Conservation (phyloP, 2,888 invertebrate species). For the Drosophila longiperda region DNA sequence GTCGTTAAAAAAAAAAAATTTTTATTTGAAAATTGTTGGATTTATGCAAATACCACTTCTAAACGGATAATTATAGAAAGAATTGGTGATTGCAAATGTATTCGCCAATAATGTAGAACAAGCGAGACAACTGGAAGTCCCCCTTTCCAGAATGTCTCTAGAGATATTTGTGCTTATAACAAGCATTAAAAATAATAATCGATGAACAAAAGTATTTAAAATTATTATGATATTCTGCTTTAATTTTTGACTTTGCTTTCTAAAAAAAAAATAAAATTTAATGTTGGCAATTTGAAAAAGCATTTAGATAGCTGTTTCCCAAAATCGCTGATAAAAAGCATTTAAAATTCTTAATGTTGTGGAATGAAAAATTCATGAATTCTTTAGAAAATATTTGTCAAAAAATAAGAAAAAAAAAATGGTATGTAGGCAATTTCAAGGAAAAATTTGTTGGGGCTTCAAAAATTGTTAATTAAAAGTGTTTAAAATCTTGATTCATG, state of each 20-base stretch:
- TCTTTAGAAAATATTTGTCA: background rate
- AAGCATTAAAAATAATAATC: background rate
- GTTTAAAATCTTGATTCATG: background rate
- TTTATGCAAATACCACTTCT: constrained; percentile 48
- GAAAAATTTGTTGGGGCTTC: background rate
- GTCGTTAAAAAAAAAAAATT: constrained; percentile 59
- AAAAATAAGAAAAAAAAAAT: too few species aligned
- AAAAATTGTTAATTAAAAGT: background rate
- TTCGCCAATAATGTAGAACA: background rate
- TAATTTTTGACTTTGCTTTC: background rate
- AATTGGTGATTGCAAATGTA: background rate
- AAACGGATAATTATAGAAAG: constrained; percentile 49
- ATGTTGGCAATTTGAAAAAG: background rate
- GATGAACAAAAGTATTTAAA: background rate
- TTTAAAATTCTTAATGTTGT: background rate
- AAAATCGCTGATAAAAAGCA: background rate
- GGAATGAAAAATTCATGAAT: background rate
- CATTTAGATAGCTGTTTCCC: background rate
- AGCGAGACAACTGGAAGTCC: background rate
- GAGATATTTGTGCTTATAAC: background rate
- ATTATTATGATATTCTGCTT: background rate
- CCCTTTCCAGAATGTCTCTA: background rate
- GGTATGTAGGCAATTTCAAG: background rate
- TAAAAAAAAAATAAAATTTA: background rate
- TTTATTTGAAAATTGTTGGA: constrained; percentile 48